Evolutionary conservation across 2,888 invertebrate genomes (phyloP), one percentile per base, ranked within the genome.

Genomic region (Tetanocera ferruginea): DNA sequence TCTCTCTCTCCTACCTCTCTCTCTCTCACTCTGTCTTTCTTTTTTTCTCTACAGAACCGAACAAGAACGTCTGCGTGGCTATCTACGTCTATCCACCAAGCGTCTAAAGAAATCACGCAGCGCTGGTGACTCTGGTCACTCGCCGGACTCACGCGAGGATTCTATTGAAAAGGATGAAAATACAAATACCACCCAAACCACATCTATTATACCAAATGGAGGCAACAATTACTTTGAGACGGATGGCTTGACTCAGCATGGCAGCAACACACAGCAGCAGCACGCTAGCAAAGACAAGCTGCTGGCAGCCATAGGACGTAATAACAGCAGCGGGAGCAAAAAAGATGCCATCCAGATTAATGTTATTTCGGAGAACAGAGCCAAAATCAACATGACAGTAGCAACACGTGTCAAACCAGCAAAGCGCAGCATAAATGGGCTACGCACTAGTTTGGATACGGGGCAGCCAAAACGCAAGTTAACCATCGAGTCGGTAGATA

Each of bases 21-120:
- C 49, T 49, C 49, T 49, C 14, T 49, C 49, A 9, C 49, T 49
- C 8, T 49, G 49, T 49, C 14, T 49, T 49, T 49, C 49, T 14
- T 9, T 14, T 9, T 9, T 23, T 55, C 55, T 23, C 64, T 14
- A 43, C 86, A 93, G 93, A 80, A 89, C 91, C 25, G 91, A 92
- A 70, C 92, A 92, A 83, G 92, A 93, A 82, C 90, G 92, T 43
- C 86, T 93, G 0, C 89, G 92, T 34, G 91, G 92, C 76, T 93
- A 92, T 85, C 91, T 93, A 82, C 91, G 91, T 9, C 89, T 92
- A 23, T 88, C 87, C 86, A 91, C 86, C 85, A 91, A 87, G 85
- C 91, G 85, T 85, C 83, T 87, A 86, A 80, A 88, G 83, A 86
- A 90, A 88, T 77, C 89, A 83, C 86, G 90, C 1, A 85, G 90